Evolutionary conservation across 2,113 vertebrate species (phyloP).

Genomic region (Heptranchias perlo): DNA sequence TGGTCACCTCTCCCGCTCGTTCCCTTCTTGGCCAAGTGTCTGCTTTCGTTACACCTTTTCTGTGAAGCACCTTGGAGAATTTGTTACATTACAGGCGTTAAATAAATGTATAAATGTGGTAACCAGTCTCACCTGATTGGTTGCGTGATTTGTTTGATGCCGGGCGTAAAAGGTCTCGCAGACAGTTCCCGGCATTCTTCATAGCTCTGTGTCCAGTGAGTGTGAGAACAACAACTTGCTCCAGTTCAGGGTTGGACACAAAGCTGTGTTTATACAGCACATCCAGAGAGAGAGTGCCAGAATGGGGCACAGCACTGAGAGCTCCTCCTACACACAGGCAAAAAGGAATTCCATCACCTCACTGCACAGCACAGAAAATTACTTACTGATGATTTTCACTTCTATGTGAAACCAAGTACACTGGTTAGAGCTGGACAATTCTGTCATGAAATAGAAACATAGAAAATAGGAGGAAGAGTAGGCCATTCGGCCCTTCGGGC

Average conservation of each 20-base stretch:
- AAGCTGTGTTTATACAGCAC: slow-evolving; percentile 46
- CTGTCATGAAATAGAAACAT: background rate
- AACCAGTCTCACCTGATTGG: slow-evolving; percentile 42
- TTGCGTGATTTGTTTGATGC: fast-evolving
- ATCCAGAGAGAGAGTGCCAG: slow-evolving; percentile 43
- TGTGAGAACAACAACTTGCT: slow-evolving; percentile 57
- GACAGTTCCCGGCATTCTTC: slow-evolving; percentile 49
- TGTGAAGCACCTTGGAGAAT: background rate
- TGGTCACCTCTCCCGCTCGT: background rate
- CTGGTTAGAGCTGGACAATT: background rate
- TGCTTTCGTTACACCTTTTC: background rate
- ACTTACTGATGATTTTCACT: background rate
- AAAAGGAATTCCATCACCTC: background rate
- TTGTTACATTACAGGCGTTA: background rate
- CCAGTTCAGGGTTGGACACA: slow-evolving; percentile 48
- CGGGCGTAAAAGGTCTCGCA: slow-evolving; percentile 48
- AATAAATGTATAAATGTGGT: background rate
- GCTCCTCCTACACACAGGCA: slow-evolving; percentile 47
- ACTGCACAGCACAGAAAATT: background rate
- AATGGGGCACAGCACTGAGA: slow-evolving; percentile 54
- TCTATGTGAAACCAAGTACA: no score
- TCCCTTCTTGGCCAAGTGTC: background rate
- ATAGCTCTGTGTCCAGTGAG: slow-evolving; percentile 50
- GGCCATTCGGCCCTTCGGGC: no score
- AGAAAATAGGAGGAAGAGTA: no score